phyloP scores from a whole-genome alignment of 2,888 invertebrate genomes.

The Temnothorax ravouxi region DNA sequence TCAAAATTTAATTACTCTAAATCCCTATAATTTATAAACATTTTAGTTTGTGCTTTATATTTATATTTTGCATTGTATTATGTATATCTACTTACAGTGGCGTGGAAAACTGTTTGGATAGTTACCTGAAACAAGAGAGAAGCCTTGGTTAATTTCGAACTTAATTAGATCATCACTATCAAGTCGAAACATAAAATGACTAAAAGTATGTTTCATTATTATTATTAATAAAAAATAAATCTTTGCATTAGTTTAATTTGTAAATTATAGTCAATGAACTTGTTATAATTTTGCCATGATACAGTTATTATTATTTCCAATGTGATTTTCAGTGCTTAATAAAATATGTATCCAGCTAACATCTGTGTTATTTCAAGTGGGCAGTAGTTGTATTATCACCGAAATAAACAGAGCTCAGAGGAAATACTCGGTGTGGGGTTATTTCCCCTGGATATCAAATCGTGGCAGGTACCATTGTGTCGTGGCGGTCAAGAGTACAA shows the following conservation, averaged over 20 bases:
- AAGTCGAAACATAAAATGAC: background rate
- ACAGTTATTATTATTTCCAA: background rate
- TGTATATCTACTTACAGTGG: conserved; percentile 17
- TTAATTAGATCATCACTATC: background rate
- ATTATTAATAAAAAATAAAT: background rate
- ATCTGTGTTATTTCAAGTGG: conserved; percentile 8
- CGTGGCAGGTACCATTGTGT: conserved; percentile 73
- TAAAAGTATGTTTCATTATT: background rate
- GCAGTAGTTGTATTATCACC: conserved; percentile 31
- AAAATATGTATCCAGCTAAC: background rate
- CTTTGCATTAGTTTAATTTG: background rate
- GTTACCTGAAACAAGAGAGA: conserved; percentile 34
- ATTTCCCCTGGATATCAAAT: conserved; percentile 64
- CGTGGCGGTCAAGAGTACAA: conserved; percentile 77
- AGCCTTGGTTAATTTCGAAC: background rate
- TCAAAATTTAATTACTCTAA: background rate
- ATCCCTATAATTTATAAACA: no score
- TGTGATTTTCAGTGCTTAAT: background rate
- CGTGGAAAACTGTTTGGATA: background rate
- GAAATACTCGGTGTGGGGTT: conserved; percentile 63
- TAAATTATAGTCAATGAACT: background rate
- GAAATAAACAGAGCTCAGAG: conserved; percentile 71
- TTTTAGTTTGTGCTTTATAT: background rate
- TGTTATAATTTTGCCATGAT: background rate
- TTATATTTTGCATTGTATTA: background rate